Percentiles rank a stretch among this genome's conserved stretches.
Evolutionary conservation across 37 sponge, comb jelly and placozoan species (phyloP).

Genomic region (Theonella swinhoei): DNA sequence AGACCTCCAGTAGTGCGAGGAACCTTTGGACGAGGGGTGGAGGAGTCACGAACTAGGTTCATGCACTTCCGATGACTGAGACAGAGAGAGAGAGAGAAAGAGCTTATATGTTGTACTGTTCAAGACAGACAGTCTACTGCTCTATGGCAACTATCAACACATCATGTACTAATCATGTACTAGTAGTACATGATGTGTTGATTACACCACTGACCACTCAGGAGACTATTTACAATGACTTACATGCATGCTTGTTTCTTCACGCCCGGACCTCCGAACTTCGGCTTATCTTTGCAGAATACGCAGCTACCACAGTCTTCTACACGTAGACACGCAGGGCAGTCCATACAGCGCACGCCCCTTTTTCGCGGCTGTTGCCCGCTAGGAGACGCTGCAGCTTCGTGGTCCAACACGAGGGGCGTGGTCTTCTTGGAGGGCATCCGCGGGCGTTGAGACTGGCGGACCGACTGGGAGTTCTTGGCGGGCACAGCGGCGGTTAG

Average conservation of each 20-base stretch:
- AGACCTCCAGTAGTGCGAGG: no score
- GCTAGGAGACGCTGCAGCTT: not conserved
- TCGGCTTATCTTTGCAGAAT: constrained; percentile 66
- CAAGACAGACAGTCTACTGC: no score
- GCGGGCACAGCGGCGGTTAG: not conserved
- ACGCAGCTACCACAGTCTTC: constrained; percentile 76
- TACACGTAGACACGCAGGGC: constrained; percentile 53
- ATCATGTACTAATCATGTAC: no score
- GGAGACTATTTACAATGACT: not conserved
- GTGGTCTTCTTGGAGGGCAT: not conserved
- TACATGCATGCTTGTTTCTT: constrained; percentile 51
- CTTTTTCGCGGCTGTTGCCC: constrained; percentile 45
- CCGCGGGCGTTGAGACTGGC: not conserved
- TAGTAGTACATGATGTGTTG: no score
- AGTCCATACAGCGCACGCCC: constrained; percentile 71
- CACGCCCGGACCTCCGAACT: constrained; percentile 69
- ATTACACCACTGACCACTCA: no score
- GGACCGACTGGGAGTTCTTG: not conserved
- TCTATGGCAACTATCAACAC: no score
- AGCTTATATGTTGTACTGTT: no score
- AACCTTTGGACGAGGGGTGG: no score
- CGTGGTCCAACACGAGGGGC: not conserved
- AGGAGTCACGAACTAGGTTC: constrained; percentile 42
- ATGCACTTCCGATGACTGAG: constrained; percentile 66
- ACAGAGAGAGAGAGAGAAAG: not conserved